Evolutionary conservation across 1,140 invertebrate species (phyloP).

Genomic region (roundworm (Caenorhabditis elegans)): WBcel235 BX284606.5:13406001-13406500

Average conservation of each 20-base stretch:
- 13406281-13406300: conserved; percentile 19
- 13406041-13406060: background rate
- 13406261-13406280: conserved; percentile 15
- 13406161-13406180: background rate
- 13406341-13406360: too few species aligned
- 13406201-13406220: background rate
- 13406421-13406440: too few species aligned
- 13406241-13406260: conserved; percentile 14
- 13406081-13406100: background rate
- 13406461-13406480: too few species aligned
- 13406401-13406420: too few species aligned
- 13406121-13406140: background rate
- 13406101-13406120: background rate
- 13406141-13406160: background rate
- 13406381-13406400: too few species aligned
- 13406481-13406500: too few species aligned
- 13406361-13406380: too few species aligned
- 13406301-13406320: background rate
- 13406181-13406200: background rate
- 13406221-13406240: background rate
- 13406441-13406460: too few species aligned
- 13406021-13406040: background rate
- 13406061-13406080: background rate
- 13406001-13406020: conserved; percentile 1
- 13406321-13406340: background rate